Base-by-base conservation (phyloP, 2,888 invertebrate species). In the Hirtodrosophila trivittata region DNA sequence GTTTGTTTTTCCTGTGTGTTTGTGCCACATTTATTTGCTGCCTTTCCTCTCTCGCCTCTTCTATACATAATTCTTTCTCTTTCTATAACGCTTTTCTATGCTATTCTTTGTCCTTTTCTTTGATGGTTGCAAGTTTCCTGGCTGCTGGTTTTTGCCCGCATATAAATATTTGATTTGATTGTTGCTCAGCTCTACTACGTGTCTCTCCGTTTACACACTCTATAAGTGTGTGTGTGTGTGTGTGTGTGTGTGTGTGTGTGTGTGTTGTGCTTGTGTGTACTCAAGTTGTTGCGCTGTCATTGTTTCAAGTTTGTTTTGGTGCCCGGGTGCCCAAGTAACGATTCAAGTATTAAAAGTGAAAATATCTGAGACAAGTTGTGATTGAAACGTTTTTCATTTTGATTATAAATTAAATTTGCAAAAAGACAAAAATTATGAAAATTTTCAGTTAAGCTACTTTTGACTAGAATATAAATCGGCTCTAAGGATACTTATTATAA, bases 141-240 rank as follows among this genome's bases (percentile, higher is more conserved):
- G 55, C 77, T 71, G 68, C 68, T 66, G 73, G 35, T 64, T 60
- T 25, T 49, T 58, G 80, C 86, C 75, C 81, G 81, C 84, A 80
- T 80, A 75, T 81, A 86, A 80, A 80, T 80, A 80, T 80, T 80
- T 80, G 85, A 80, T 80, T 80, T 85, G 77, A 77, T 86, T 78
- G 84, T 83, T 69, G 62, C 57, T 58, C 16, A 16, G 37, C 13
- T 32, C 42, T 38, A 46, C 50, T 42, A 46, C 50, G 57, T 67
- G 39, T 33, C 7, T 54, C 28, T 14, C 18, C 37, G 41, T 30
- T 1, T 38, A 14, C 16, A 14, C 26, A 4, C n/a, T 7, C 12
- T 43, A 9, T 30, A 6, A 38, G 4, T 30, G 14, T 45, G 6
- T 30, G 5, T 51, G 7, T 46, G 14, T 54, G 33, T 14, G 30